phyloP scores from a whole-genome alignment of 2,888 invertebrate genomes.

The Acrocyrtus sp. region DNA sequence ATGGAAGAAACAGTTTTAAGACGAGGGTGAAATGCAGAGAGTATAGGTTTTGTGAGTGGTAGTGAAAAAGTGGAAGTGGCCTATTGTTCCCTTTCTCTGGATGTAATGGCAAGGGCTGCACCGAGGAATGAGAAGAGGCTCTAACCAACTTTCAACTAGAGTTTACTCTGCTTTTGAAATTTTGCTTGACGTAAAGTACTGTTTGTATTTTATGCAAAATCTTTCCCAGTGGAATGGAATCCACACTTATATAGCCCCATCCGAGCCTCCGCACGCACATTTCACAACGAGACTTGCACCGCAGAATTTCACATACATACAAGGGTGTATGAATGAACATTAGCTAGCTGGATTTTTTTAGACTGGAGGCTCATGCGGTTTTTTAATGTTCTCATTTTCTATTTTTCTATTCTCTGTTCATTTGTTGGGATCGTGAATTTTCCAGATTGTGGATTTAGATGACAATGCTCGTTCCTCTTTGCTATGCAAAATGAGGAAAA shows the following conservation, averaged over 20 bases:
- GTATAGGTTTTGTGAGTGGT: slow-evolving; percentile 9
- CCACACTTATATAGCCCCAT: too few relatives aligned
- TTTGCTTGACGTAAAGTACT: slow-evolving; percentile 38
- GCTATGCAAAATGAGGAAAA: slow-evolving; percentile 2
- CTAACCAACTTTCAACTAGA: slow-evolving; percentile 31
- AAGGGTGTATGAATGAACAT: too few relatives aligned
- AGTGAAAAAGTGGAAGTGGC: too few relatives aligned
- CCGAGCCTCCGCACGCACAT: slow-evolving; percentile 4
- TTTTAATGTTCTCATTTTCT: background rate
- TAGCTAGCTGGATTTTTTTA: too few relatives aligned
- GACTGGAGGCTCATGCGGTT: slow-evolving; percentile 1
- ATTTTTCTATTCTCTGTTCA: too few relatives aligned
- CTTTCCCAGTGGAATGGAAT: slow-evolving; percentile 36
- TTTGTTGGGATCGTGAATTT: background rate
- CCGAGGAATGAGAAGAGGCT: slow-evolving; percentile 34
- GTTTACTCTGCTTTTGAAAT: slow-evolving; percentile 35
- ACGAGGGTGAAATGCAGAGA: slow-evolving; percentile 8
- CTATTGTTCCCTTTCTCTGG: slow-evolving; percentile 33
- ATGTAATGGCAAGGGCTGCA: too few relatives aligned
- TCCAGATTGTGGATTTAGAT: slow-evolving; percentile 17
- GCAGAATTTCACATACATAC: too few relatives aligned
- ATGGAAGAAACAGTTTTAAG: too few relatives aligned
- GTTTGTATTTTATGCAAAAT: slow-evolving; percentile 43
- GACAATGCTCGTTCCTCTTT: slow-evolving; percentile 14
- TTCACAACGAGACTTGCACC: too few relatives aligned